Base-by-base conservation (phyloP, 2,113 vertebrate species). In the Dicentrarchus labrax region DNA sequence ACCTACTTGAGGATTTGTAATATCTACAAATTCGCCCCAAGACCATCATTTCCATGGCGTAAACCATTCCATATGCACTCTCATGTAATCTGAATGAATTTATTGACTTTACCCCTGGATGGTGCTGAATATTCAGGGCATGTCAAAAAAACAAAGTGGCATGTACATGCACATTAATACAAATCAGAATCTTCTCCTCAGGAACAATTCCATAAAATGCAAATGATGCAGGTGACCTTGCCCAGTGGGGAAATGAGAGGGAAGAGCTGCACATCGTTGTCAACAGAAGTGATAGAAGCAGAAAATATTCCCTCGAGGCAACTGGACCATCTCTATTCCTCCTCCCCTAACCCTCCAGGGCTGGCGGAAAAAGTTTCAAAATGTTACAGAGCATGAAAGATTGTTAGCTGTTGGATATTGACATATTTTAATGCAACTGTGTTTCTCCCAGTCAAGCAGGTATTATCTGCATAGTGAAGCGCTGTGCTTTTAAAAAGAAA, bases 171-270 rank as follows among this genome's bases (percentile, higher is more conserved):
- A 81, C 93, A 89, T 93, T 94, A 89, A 94, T 92, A 91, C 87
- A 93, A 94, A 93, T 93, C 86, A 87, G 86, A 93, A 89, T 85
- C 62, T 75, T 78, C 82, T 72, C 82, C 81, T 88, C 77, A 48
- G 68, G 93, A 91, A 93, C 87, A 89, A 88, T 93, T 94, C 88
- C 78, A 62, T 70, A 54, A 91, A 89, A 94, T 94, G 91, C 93
- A 93, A 95, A 95, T 94, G 69, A 80, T 69, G 59, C 54, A 60
- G 86, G 91, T 95, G 91, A 95, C 94, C 94, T 95, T 95, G 92
- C 86, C 81, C 80, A 5, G 72, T 54, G 71, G 73, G 70, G 83
- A 83, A 91, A 90, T 83, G 72, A 92, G 77, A 78, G 76, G 79
- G 71, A 86, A 82, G 78, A 80, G 64, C 72, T 71, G 67, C 76